A percentile compares a stretch with the other conserved stretches of the same genome.
These are phyloP conservation scores for Aethes cnicana DNA, from an alignment of 2,888 invertebrate genomes.

Conservation along the genomic window DNA sequence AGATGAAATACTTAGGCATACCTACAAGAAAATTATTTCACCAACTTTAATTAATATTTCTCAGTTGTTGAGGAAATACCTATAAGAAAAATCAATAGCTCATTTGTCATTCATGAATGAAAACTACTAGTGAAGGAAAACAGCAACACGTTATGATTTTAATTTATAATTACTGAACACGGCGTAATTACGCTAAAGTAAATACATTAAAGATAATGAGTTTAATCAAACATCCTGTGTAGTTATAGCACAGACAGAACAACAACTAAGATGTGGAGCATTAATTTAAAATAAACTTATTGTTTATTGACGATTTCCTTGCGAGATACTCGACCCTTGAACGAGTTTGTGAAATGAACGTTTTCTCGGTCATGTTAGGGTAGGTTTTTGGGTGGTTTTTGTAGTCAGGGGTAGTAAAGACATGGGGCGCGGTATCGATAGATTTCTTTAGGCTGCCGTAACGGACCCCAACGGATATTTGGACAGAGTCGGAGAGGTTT, in stretches of 20 bases:
- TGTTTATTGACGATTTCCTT: slow-evolving; percentile 79
- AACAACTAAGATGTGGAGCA: slow-evolving; percentile 57
- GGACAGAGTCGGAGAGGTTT: slow-evolving; percentile 79
- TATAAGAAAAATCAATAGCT: background rate
- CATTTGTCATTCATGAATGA: background rate
- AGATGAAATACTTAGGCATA: too few species aligned
- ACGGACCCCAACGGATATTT: slow-evolving; percentile 82
- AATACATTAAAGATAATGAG: slow-evolving; percentile 3
- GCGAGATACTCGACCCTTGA: slow-evolving; percentile 65
- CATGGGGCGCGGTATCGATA: slow-evolving; percentile 73
- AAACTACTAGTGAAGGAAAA: slow-evolving; percentile 6
- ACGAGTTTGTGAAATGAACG: slow-evolving; percentile 34
- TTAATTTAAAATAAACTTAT: slow-evolving; percentile 75
- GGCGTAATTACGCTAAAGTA: background rate
- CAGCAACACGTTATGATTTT: too few species aligned
- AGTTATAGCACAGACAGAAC: slow-evolving; percentile 21
- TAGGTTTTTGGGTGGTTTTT: slow-evolving; percentile 37
- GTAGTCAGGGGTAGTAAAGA: slow-evolving; percentile 75
- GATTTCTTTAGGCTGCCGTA: slow-evolving; percentile 74
- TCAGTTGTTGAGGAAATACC: too few species aligned
- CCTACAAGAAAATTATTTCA: too few species aligned
- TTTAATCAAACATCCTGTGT: slow-evolving; percentile 26
- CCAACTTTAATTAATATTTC: too few species aligned
- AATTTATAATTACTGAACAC: too few species aligned
- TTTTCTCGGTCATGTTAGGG: slow-evolving; percentile 31